phyloP scores from a whole-genome alignment of 1,140 invertebrate genomes.

The Berghia stephanieae region DNA sequence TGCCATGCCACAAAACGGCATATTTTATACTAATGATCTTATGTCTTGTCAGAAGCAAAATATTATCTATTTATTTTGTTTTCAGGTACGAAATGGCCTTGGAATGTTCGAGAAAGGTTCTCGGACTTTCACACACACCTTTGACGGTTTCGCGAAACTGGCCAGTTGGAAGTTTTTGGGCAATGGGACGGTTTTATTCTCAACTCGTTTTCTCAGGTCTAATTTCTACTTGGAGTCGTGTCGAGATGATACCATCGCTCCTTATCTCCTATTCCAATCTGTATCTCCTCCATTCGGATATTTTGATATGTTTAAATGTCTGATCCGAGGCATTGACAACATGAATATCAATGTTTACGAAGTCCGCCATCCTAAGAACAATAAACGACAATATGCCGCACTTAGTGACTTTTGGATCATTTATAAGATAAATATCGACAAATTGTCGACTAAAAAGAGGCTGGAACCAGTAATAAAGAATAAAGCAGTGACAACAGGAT shows the following conservation, averaged over 20 bases:
- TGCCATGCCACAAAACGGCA: no score
- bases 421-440: constrained; percentile 46
- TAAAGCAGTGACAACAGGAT: not conserved
- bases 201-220: constrained; percentile 47
- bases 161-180: constrained; percentile 51
- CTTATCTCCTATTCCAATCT: constrained; percentile 52
- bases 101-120: constrained; percentile 52
- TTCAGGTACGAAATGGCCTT: constrained; percentile 59
- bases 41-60: not conserved
- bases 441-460: constrained; percentile 41
- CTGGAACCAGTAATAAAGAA: constrained; percentile 29
- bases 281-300: constrained; percentile 47
- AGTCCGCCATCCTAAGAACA: constrained; percentile 30
- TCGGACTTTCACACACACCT: constrained; percentile 46
- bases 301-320: constrained; percentile 42
- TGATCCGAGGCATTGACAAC: constrained; percentile 55
- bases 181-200: constrained; percentile 48
- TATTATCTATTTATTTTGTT: constrained; percentile 1
- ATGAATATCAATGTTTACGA: constrained; percentile 58
- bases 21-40: not conserved
- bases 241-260: constrained; percentile 43
- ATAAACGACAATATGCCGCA: constrained; percentile 42
- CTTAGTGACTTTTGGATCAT: constrained; percentile 58
- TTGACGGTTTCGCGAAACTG: constrained; percentile 58
- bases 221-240: constrained; percentile 51